A percentile compares a stretch with the other conserved stretches of the same genome.
Conservation (phyloP, 2,888 invertebrate genomes). For the Rhynchonema sp. region DNA sequence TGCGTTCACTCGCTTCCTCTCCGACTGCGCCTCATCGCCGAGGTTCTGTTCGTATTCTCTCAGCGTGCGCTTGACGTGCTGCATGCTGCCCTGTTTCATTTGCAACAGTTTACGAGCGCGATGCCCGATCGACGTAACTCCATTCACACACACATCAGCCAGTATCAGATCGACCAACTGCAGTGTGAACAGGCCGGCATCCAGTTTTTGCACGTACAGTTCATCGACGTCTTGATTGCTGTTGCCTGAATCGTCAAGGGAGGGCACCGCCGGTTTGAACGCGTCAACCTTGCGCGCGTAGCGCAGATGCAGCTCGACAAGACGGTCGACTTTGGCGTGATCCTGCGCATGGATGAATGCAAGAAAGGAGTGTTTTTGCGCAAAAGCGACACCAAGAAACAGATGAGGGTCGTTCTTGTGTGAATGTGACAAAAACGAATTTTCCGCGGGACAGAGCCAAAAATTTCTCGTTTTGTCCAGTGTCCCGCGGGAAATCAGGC, state of each 20-base stretch:
- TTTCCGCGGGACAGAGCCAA: too few relatives aligned
- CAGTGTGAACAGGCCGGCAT: slow-evolving; percentile 82
- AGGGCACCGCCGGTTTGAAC: not conserved
- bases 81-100: slow-evolving; percentile 1
- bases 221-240: slow-evolving; percentile 42
- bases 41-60: slow-evolving; percentile 17
- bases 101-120: slow-evolving; percentile 3
- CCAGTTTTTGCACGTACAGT: slow-evolving; percentile 69
- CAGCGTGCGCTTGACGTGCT: not conserved
- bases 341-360: slow-evolving; percentile 40
- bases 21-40: slow-evolving; percentile 7
- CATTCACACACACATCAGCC: slow-evolving; percentile 37
- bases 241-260: not conserved
- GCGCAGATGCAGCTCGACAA: slow-evolving; percentile 57
- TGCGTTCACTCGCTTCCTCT: not conserved
- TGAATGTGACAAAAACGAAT: too few relatives aligned
- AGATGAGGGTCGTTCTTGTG: too few relatives aligned
- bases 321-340: slow-evolving; percentile 84
- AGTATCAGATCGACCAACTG: slow-evolving; percentile 71
- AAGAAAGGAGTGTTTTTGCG: not conserved
- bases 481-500: too few relatives aligned
- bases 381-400: not conserved
- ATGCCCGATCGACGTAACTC: slow-evolving; percentile 27
- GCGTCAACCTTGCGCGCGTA: not conserved
- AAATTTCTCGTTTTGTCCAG: too few relatives aligned